Percentiles rank a stretch among this genome's conserved stretches.
These are phyloP conservation scores for Drosophila funebris DNA, from an alignment of 1,140 invertebrate species.

Conservation along the genomic window DNA sequence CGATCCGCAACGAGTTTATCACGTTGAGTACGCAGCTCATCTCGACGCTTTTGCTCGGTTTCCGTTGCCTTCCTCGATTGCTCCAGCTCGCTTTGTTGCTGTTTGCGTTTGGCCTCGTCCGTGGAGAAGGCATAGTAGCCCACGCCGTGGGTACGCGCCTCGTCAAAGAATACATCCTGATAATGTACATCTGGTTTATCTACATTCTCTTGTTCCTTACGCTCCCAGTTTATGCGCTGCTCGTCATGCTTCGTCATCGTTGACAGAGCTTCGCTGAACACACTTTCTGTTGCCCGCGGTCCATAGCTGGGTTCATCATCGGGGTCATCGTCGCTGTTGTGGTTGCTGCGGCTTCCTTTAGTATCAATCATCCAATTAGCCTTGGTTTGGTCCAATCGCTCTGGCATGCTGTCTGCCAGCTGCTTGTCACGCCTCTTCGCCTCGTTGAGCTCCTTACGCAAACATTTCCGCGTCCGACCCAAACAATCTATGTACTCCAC, in stretches of 20 bases:
- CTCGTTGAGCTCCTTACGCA: constrained; percentile 89
- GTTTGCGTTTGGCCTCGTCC: constrained; percentile 89
- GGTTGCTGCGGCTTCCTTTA: constrained; percentile 17
- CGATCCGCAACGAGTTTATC: constrained; percentile 89
- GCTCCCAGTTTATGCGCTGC: constrained; percentile 86
- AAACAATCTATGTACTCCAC: constrained; percentile 95
- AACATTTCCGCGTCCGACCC: constrained; percentile 92
- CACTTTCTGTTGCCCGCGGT: constrained; percentile 54
- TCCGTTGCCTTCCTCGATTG: constrained; percentile 89
- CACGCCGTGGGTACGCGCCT: constrained; percentile 94
- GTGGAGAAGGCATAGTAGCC: constrained; percentile 95
- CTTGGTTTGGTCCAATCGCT: constrained; percentile 80
- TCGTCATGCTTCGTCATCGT: constrained; percentile 84
- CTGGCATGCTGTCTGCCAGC: constrained; percentile 85
- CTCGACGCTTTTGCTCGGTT: constrained; percentile 87
- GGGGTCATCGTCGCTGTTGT: constrained; percentile 33
- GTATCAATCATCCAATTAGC: constrained; percentile 79
- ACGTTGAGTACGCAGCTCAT: constrained; percentile 87
- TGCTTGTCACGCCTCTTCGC: constrained; percentile 88
- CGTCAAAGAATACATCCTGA: constrained; percentile 94
- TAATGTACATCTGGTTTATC: constrained; percentile 92
- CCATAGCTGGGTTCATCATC: constrained; percentile 44
- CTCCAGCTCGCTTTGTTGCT: constrained; percentile 90
- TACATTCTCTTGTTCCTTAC: constrained; percentile 86
- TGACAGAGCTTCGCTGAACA: constrained; percentile 67